These are phyloP conservation scores for Nyleta sp. DNA, from an alignment of 2,888 invertebrate species.

Conservation along the genomic window DNA sequence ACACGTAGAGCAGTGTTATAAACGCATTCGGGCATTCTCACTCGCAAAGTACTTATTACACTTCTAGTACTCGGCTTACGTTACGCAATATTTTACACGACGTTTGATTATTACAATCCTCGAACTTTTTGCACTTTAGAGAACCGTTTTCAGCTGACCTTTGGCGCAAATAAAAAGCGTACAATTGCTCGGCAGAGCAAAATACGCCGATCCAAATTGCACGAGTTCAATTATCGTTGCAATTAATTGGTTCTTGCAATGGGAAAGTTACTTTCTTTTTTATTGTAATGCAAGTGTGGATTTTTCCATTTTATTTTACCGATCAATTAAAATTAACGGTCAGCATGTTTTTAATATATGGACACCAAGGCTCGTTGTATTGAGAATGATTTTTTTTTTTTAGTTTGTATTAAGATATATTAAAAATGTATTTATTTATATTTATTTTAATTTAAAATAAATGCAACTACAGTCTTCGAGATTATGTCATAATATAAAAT, in stretches of 20 bases:
- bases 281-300: neutral
- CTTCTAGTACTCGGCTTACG: slow-evolving; percentile 20
- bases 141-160: slow-evolving; percentile 25
- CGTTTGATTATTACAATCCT: slow-evolving; percentile 34
- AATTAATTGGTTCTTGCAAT: neutral
- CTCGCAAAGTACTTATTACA: slow-evolving; percentile 27
- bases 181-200: slow-evolving; percentile 5
- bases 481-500: slow-evolving; percentile 14
- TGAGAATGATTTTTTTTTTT: neutral
- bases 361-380: slow-evolving; percentile 9
- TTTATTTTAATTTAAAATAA: neutral
- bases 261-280: slow-evolving; percentile 1
- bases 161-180: neutral
- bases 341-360: slow-evolving; percentile 5
- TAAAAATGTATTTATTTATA: slow-evolving; percentile 9
- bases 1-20: slow-evolving; percentile 14
- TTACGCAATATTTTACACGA: slow-evolving; percentile 42
- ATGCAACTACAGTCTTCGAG: slow-evolving; percentile 15
- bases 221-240: neutral
- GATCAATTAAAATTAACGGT: neutral
- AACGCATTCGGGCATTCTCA: slow-evolving; percentile 26
- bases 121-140: neutral
- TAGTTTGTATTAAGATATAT: neutral
- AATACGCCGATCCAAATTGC: neutral
- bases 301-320: neutral